phyloP scores from a whole-genome alignment of 2,113 vertebrate genomes.

The Diphyllodes magnificus region DNA sequence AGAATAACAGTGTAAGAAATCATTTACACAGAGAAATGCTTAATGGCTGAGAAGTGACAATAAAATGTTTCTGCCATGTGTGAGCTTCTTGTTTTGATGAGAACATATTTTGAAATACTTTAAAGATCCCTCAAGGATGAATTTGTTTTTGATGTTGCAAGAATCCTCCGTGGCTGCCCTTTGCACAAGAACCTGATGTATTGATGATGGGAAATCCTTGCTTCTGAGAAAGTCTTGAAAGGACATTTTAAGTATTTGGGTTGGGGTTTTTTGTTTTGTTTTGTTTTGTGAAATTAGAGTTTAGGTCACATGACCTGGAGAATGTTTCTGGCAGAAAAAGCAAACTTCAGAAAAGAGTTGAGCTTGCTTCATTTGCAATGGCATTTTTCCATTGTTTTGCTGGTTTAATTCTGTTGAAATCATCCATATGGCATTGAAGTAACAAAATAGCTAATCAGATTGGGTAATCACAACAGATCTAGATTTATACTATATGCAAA shows the following conservation, averaged over 20 bases:
- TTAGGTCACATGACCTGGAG: not conserved
- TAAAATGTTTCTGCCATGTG: not conserved
- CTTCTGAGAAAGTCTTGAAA: slow-evolving; percentile 49
- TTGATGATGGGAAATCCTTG: slow-evolving; percentile 19
- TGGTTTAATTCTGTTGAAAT: not conserved
- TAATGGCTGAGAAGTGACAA: slow-evolving; percentile 2
- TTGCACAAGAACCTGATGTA: slow-evolving; percentile 43
- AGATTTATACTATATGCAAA: not conserved
- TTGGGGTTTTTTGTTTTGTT: not conserved
- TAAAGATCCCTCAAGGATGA: slow-evolving; percentile 9
- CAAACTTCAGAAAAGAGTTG: not conserved
- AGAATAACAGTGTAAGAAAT: slow-evolving; percentile 25
- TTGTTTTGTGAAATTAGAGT: not conserved
- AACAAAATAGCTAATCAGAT: not conserved
- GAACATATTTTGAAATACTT: slow-evolving; percentile 44
- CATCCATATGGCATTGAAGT: not conserved
- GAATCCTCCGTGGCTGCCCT: slow-evolving; percentile 43
- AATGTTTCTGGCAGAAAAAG: not conserved
- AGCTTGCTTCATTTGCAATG: not conserved
- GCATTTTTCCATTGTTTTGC: not conserved
- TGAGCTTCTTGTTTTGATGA: slow-evolving; percentile 24
- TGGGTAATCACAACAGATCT: not conserved
- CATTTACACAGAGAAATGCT: slow-evolving; percentile 11
- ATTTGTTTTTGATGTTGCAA: slow-evolving; percentile 58
- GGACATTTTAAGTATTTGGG: not conserved